Conservation (phyloP, 2,888 invertebrate genomes). For the Drosophila vallismaia region DNA sequence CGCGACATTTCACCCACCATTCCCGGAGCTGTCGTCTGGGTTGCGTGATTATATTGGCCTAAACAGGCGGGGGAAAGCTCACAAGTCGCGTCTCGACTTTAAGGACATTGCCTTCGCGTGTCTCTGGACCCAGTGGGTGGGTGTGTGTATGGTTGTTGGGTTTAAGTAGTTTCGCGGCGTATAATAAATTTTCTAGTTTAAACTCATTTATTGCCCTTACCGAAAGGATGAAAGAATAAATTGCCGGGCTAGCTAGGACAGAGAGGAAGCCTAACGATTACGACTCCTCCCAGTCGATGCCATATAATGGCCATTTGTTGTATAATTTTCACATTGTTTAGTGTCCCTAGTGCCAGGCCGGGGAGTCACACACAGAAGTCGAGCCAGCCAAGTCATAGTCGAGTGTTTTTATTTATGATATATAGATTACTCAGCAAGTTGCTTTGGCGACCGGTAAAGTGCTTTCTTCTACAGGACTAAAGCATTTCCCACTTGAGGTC, state of each 20-base stretch:
- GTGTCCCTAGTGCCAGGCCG: conserved; percentile 36
- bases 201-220: conserved; percentile 73
- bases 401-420: conserved; percentile 67
- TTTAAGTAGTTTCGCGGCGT: conserved; percentile 78
- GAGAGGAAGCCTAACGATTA: conserved; percentile 19
- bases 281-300: conserved; percentile 41
- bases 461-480: conserved; percentile 6
- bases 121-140: conserved; percentile 14
- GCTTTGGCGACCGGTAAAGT: conserved; percentile 27
- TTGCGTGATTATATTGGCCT: conserved; percentile 72
- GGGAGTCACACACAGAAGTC: background rate
- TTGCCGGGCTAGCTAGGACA: conserved; percentile 18
- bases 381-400: conserved; percentile 12
- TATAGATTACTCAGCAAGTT: conserved; percentile 51
- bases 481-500: conserved; percentile 12
- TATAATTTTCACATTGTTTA: conserved; percentile 78
- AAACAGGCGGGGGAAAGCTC: conserved; percentile 44
- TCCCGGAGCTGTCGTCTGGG: conserved; percentile 33
- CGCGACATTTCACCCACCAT: conserved; percentile 8
- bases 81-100: conserved; percentile 45
- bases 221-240: conserved; percentile 48
- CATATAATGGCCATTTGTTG: conserved; percentile 73
- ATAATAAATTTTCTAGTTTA: conserved; percentile 78
- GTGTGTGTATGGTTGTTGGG: conserved; percentile 29
- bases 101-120: conserved; percentile 62